Percentiles rank a stretch among this genome's conserved stretches.
Evolutionary conservation across 2,888 invertebrate species (phyloP).

Genomic region (Baccha elongata): DNA sequence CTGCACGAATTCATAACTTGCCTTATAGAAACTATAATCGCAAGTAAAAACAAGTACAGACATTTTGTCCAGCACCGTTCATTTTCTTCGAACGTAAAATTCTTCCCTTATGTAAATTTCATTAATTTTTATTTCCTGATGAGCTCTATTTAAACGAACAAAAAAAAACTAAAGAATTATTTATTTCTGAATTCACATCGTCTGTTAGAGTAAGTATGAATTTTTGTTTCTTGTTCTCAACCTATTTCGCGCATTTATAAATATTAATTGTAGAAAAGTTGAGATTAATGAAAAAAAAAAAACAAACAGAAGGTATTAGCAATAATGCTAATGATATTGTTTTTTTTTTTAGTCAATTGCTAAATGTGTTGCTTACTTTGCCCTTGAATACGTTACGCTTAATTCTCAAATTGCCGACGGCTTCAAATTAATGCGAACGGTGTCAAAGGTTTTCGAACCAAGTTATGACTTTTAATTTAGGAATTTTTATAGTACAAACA

Average conservation of each 20-base stretch:
- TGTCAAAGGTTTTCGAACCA: constrained; percentile 6
- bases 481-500: background rate
- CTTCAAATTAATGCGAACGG: constrained; percentile 1
- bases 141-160: too few species aligned
- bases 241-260: background rate
- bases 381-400: background rate
- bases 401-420: background rate
- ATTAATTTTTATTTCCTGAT: too few species aligned
- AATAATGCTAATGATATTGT: background rate
- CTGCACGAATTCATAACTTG: too few species aligned
- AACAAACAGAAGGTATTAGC: background rate
- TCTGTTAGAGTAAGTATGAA: too few species aligned
- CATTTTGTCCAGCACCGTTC: too few species aligned
- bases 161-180: too few species aligned
- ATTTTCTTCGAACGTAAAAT: too few species aligned
- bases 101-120: too few species aligned
- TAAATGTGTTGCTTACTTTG: background rate
- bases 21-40: too few species aligned
- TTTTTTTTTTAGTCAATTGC: background rate
- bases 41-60: too few species aligned
- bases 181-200: too few species aligned
- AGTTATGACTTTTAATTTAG: constrained; percentile 4
- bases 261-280: background rate
- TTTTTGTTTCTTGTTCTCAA: background rate
- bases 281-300: too few species aligned